Percentiles rank a stretch among this genome's conserved stretches.
phyloP scores from a whole-genome alignment of 2,888 invertebrate genomes.

The Pecten maximus region DNA sequence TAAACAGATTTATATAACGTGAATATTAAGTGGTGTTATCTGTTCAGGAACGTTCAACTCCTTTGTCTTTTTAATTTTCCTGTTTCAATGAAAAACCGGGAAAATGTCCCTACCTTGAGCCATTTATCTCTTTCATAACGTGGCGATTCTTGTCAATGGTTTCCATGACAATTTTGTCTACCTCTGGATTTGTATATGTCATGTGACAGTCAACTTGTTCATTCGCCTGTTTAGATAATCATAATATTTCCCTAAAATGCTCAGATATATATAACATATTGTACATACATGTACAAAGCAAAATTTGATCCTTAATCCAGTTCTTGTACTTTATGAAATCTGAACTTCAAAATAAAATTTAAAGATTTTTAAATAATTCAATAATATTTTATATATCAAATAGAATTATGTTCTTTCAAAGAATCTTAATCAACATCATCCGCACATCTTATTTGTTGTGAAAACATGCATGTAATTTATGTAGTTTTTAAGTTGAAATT shows the following conservation, averaged over 20 bases:
- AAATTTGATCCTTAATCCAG: too few species aligned
- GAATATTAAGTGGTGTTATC: too few species aligned
- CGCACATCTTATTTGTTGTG: too few species aligned
- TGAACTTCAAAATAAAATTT: background rate
- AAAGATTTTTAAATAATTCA: too few species aligned
- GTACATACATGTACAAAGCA: background rate
- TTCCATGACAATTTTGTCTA: slow-evolving; percentile 87
- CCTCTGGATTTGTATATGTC: slow-evolving; percentile 87
- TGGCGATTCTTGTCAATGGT: slow-evolving; percentile 91
- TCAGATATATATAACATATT: background rate
- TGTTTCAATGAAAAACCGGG: background rate
- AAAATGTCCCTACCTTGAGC: slow-evolving; percentile 76
- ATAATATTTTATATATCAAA: too few species aligned
- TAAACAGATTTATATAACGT: too few species aligned
- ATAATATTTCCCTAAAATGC: background rate
- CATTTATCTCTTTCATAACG: slow-evolving; percentile 87
- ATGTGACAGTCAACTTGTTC: slow-evolving; percentile 89
- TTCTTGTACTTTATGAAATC: background rate
- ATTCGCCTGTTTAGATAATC: slow-evolving; percentile 84
- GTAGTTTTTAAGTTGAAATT: too few species aligned
- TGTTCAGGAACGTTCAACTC: too few species aligned
- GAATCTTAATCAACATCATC: background rate
- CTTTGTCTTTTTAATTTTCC: too few species aligned
- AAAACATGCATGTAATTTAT: too few species aligned
- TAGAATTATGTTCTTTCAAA: too few species aligned